phyloP scores from a whole-genome alignment of 2,797 vertebrate genomes.

The Pseudochaenichthys georgianus region DNA sequence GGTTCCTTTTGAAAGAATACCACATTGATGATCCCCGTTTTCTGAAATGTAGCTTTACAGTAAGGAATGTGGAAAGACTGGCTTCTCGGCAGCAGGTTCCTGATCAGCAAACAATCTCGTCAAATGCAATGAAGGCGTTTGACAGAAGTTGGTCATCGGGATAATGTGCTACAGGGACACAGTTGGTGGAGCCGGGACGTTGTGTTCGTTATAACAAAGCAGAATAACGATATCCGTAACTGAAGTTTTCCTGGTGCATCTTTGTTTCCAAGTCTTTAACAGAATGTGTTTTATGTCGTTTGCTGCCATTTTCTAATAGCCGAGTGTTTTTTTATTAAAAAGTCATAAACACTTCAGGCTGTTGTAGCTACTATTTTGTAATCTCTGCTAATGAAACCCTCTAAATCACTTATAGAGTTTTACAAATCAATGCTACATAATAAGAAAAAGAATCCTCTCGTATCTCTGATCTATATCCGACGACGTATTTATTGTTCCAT shows the following conservation, averaged over 20 bases:
- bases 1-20: not conserved
- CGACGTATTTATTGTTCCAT: not conserved
- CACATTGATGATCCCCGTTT: not conserved
- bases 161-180: not conserved
- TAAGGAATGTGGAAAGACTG: conserved; percentile 20
- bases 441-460: not conserved
- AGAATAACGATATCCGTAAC: not conserved
- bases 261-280: not conserved
- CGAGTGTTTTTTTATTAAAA: not conserved
- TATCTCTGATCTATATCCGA: not conserved
- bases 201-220: too few species aligned
- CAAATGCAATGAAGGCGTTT: not conserved
- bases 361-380: not conserved
- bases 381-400: not conserved
- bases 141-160: not conserved
- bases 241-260: not conserved
- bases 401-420: not conserved
- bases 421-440: not conserved
- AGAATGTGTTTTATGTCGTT: too few species aligned
- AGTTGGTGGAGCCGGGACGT: not conserved
- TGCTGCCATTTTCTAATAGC: too few species aligned
- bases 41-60: not conserved
- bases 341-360: not conserved
- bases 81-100: not conserved
- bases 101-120: not conserved